Base-by-base conservation (phyloP, 2,113 vertebrate genomes). In the Bubalus kerabau region DNA sequence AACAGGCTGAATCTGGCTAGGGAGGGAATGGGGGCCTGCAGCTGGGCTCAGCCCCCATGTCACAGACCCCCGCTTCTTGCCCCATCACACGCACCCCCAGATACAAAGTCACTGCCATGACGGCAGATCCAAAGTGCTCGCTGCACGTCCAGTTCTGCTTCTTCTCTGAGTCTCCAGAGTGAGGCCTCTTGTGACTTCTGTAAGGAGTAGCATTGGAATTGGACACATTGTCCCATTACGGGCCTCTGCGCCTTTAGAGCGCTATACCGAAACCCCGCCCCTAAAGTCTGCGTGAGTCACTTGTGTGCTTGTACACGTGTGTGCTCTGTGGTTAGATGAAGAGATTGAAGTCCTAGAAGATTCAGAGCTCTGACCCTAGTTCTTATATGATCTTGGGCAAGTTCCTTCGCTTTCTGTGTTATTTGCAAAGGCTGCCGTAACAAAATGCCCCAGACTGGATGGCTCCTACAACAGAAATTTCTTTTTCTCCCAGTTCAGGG, bases 181-280 rank as follows among this genome's bases (percentile, higher is more conserved):
- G 36, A 76, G 71, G 21, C 71, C 43, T 43, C 71, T 43, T 76
- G 71, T 43, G 23, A 76, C 71, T 30, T 76, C 21, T 76, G 71
- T 43, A 76, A 43, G 23, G 36, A 36, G 36, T 15, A 76, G 23
- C 40, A 26, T 4, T 76, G 36, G 23, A 71, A 43, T 43, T 76
- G 71, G 21, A 76, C 12, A 43, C 0, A 2, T 76, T 40, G 71
- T 24, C 36, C 36, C 1, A 0, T 76, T 7, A 76, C 43, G 11
- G 40, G 36, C 40, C 71, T 76, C 71, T 76, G 23, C 1, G 23
- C 40, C 12, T 76, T 43, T 26, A 43, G 36, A 76, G 36, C 0
- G 36, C 36, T 76, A 23, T 26, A 43, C 36, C 0, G 6, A 43
- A 43, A 43, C 6, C 36, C 71, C 0, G 11, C 36, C 36, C 11